These are phyloP conservation scores for Nixonia krombeini DNA, from an alignment of 1,140 invertebrate species.

Conservation along the genomic window DNA sequence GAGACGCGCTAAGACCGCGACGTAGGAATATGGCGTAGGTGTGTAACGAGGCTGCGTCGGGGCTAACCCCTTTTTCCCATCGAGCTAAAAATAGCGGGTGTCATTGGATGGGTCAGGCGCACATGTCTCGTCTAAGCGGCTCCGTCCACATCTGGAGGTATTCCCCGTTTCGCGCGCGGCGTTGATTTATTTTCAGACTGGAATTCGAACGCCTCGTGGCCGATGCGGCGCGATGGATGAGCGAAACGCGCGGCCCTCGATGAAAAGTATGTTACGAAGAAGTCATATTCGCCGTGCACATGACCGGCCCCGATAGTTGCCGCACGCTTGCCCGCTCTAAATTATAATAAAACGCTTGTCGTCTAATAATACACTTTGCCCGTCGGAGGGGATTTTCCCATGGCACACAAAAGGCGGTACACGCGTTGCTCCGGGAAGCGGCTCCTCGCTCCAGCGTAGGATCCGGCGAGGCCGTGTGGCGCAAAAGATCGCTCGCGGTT, in stretches of 20 bases:
- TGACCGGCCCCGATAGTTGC: constrained; percentile 5
- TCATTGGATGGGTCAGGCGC: constrained; percentile 35
- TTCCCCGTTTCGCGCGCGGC: constrained; percentile 31
- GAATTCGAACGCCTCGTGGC: too few relatives aligned
- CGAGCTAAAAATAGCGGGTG: constrained; percentile 49
- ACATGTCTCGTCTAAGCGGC: constrained; percentile 37
- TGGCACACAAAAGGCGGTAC: constrained; percentile 18
- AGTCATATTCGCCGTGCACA: constrained; percentile 26
- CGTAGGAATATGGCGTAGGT: constrained; percentile 32
- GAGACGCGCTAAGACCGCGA: too few relatives aligned
- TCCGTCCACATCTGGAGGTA: constrained; percentile 38
- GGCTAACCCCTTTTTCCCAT: constrained; percentile 48
- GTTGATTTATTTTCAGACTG: constrained; percentile 48
- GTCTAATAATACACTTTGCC: constrained; percentile 37
- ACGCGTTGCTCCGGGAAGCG: constrained; percentile 16
- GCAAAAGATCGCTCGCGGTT: constrained; percentile 32
- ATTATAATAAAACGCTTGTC: constrained; percentile 46
- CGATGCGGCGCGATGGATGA: too few relatives aligned
- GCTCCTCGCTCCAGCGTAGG: constrained; percentile 45
- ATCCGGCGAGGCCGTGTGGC: constrained; percentile 27
- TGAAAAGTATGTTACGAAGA: constrained; percentile 21
- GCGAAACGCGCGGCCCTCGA: constrained; percentile 9
- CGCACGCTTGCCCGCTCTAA: constrained; percentile 24
- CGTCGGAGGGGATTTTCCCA: constrained; percentile 33
- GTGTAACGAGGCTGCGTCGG: too few relatives aligned